Base-by-base conservation (phyloP, 35 echinoderm and acorn worm species). In the Ophioderma brevispina region DNA sequence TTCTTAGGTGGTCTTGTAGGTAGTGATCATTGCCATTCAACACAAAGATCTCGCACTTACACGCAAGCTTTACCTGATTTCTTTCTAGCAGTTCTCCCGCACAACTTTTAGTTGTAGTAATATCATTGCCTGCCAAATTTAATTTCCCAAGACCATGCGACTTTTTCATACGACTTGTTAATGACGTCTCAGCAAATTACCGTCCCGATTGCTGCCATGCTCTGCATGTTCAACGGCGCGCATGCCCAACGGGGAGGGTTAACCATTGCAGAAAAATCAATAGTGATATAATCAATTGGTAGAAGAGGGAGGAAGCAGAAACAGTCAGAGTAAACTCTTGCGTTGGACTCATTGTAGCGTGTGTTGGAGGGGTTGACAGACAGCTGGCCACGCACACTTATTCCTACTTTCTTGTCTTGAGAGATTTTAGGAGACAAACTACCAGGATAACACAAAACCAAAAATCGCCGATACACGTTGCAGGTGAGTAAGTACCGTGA, bases 251-350 rank as follows among this genome's bases (percentile, higher is more conserved):
- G 59, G 59, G 59, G 28, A 3, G 59, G 59, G 59, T 25, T 70
- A 70, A 70, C 59, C 28, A 70, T 70, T 25, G 59, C 59, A 70
- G 59, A 70, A 70, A 70, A 70, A 70, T 70, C 59, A 70, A 70
- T 70, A 70, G 59, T 70, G 59, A 70, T 70, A 70, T 70, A 70
- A 70, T 70, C 59, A 70, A 70, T 70, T 70, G 59, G 59, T 70
- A 70, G 59, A 70, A 70, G 59, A 25, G 59, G 23, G 59, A 70
- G 59, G 59, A 4, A 25, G 59, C 46, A 52, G 59, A 13, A 70
- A 25, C 59, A 70, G 6, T 70, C 10, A 70, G 59, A 70, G 59
- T 70, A 70, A 70, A 70, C 59, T 70, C 59, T 70, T 70, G 15
- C 59, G 28, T 70, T 70, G 59, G n/a, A 25, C 28, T 18, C n/a